Percentiles rank a stretch among this genome's conserved stretches.
Evolutionary conservation across 2,888 invertebrate genomes (phyloP).

Genomic region (Marasmarcha lunaedactyla): DNA sequence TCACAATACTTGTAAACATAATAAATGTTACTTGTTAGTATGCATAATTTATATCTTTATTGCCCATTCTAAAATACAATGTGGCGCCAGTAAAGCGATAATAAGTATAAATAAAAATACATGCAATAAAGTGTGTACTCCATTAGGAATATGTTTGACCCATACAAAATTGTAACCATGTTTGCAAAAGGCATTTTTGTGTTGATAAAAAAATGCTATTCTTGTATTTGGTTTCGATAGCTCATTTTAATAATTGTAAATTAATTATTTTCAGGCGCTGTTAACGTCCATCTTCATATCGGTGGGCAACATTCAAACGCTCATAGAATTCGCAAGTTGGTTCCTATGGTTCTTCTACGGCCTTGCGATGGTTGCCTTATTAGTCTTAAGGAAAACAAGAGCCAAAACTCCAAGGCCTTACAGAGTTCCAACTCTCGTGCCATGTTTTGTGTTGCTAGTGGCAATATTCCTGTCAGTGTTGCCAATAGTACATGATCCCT

Average conservation of each 20-base stretch:
- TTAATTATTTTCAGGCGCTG: conserved; percentile 74
- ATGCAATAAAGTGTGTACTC: no score
- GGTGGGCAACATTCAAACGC: conserved; percentile 78
- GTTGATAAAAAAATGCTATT: background rate
- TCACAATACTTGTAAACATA: no score
- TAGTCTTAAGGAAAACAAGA: conserved; percentile 79
- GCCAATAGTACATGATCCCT: conserved; percentile 82
- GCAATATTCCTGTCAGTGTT: conserved; percentile 79
- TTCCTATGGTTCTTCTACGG: conserved; percentile 91
- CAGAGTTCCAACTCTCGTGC: conserved; percentile 78
- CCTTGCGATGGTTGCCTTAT: conserved; percentile 80
- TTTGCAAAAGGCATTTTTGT: background rate
- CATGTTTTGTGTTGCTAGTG: conserved; percentile 77
- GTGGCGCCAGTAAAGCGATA: no score
- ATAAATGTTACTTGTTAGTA: no score
- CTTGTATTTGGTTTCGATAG: conserved; percentile 2
- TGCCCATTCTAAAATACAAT: no score
- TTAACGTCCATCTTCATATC: conserved; percentile 79
- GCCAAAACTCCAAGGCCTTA: conserved; percentile 78
- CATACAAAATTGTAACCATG: no score
- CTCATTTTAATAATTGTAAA: no score
- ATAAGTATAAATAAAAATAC: no score
- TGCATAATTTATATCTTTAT: no score
- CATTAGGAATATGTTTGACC: no score
- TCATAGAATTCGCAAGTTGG: conserved; percentile 90